phyloP scores from a whole-genome alignment of 2,113 vertebrate species.

The Mirza zaza region DNA sequence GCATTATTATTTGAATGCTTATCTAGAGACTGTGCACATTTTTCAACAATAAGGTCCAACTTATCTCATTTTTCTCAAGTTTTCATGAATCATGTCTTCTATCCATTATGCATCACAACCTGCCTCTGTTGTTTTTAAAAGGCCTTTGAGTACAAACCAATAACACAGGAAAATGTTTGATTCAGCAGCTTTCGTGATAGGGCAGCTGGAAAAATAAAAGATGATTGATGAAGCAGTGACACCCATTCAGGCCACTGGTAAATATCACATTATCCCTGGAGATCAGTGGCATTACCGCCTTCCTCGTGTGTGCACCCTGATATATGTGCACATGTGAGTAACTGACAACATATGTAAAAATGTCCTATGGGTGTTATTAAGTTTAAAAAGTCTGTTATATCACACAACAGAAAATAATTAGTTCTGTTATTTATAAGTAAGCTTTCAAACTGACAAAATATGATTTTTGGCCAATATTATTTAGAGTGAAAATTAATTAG shows the following conservation, averaged over 20 bases:
- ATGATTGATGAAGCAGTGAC: constrained; percentile 33
- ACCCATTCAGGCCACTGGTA: constrained; percentile 19
- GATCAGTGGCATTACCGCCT: not conserved
- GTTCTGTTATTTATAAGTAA: not conserved
- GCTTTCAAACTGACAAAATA: not conserved
- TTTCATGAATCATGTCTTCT: not conserved
- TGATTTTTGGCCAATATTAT: not conserved
- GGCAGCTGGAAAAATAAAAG: constrained; percentile 58
- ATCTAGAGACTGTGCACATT: not conserved
- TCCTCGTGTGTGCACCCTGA: not conserved
- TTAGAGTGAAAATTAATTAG: constrained; percentile 34
- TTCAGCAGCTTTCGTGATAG: constrained; percentile 8
- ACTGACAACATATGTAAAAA: not conserved
- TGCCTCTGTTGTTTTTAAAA: constrained; percentile 31
- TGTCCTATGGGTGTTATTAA: not conserved
- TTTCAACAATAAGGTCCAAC: not conserved
- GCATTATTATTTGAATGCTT: not conserved
- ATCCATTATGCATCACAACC: not conserved
- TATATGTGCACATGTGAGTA: not conserved
- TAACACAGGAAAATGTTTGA: not conserved
- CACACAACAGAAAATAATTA: constrained; percentile 31
- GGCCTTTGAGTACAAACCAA: constrained; percentile 17
- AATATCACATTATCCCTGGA: not conserved
- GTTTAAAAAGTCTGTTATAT: not conserved
- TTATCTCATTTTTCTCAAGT: not conserved